Conservation (phyloP, 2,113 vertebrate genomes). For the Nestor notabilis region DNA sequence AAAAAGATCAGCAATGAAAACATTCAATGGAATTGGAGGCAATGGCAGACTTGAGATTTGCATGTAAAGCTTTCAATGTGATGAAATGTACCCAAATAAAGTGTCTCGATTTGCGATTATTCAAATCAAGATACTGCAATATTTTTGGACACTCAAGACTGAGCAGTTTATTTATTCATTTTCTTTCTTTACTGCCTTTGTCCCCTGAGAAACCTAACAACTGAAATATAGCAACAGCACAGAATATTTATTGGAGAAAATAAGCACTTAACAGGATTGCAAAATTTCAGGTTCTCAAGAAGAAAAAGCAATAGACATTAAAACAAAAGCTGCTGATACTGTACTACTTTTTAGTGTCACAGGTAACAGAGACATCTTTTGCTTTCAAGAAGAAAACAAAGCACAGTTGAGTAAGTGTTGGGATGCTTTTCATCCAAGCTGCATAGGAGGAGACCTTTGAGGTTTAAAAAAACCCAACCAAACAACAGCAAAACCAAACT, state of each 20-base stretch:
- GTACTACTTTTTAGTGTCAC: not conserved
- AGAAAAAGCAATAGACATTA: not conserved
- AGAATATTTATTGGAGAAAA: conserved; percentile 37
- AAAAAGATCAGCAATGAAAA: not conserved
- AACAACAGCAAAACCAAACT: not conserved
- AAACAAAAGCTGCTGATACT: not conserved
- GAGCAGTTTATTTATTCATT: conserved; percentile 72
- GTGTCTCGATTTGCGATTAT: conserved; percentile 47
- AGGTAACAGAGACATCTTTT: not conserved
- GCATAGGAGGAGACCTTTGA: not conserved
- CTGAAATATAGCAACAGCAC: conserved; percentile 24
- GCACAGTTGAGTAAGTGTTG: not conserved
- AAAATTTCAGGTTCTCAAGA: conserved; percentile 28
- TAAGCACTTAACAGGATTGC: conserved; percentile 38
- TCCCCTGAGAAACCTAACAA: conserved; percentile 67
- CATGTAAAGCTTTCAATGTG: not conserved
- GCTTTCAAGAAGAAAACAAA: conserved; percentile 8
- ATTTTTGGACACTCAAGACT: conserved; percentile 54
- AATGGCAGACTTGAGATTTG: conserved; percentile 15
- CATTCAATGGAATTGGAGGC: not conserved
- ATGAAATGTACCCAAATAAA: conserved; percentile 65
- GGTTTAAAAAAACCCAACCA: not conserved
- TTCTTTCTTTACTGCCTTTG: conserved; percentile 53
- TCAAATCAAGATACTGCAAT: conserved; percentile 55
- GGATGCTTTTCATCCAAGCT: not conserved